Percentiles rank a stretch among this genome's conserved stretches.
Evolutionary conservation across 2,113 vertebrate genomes (phyloP).

Genomic region (Sciurus niger): DNA sequence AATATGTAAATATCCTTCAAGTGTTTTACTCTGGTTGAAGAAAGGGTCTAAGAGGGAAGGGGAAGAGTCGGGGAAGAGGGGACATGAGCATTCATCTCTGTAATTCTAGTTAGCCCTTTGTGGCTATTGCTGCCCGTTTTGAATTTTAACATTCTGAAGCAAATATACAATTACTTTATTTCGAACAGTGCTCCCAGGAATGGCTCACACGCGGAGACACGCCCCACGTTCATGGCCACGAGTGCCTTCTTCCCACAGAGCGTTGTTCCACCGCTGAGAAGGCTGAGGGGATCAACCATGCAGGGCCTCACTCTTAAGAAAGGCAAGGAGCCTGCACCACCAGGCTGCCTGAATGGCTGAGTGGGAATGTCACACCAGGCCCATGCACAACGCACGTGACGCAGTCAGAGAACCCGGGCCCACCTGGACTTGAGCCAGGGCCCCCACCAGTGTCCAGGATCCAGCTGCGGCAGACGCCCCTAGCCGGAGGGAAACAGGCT

Average conservation of each 20-base stretch:
- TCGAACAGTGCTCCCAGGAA: neutral
- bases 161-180: neutral
- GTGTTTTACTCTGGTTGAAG: neutral
- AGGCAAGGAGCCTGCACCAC: neutral
- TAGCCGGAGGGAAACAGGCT: neutral
- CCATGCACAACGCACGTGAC: neutral
- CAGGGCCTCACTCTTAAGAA: neutral
- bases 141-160: neutral
- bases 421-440: neutral
- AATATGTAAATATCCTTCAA: neutral
- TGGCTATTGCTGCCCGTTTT: neutral
- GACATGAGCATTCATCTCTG: neutral
- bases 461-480: neutral
- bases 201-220: accelerated
- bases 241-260: neutral
- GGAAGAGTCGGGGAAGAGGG: neutral
- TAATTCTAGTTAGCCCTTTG: neutral
- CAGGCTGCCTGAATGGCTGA: neutral
- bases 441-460: accelerated
- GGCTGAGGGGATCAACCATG: too few species aligned
- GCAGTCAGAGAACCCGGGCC: accelerated
- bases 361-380: too few species aligned
- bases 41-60: neutral
- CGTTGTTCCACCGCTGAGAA: neutral
- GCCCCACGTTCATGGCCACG: accelerated